Percentiles rank a stretch among this genome's conserved stretches.
phyloP scores from a whole-genome alignment of 2,113 vertebrate genomes.

The Sturnira hondurensis region DNA sequence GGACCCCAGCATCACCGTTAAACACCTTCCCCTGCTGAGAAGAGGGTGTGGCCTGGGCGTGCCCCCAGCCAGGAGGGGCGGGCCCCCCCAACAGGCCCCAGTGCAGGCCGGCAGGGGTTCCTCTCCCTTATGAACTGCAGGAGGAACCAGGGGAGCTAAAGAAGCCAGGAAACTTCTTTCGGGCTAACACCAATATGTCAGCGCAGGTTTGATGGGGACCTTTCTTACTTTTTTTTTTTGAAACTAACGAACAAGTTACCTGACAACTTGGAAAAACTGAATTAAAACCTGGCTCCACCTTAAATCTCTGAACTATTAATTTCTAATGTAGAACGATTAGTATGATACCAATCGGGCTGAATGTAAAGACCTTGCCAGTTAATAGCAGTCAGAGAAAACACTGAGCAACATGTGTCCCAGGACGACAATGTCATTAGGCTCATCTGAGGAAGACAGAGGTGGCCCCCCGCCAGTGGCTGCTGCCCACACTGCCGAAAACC shows the following conservation, averaged over 20 bases:
- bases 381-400: background rate
- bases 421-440: background rate
- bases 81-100: no score
- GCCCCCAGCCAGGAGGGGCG: fast-evolving
- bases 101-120: background rate
- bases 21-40: background rate
- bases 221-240: background rate
- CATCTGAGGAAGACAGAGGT: background rate
- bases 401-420: background rate
- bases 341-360: background rate
- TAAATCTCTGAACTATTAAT: background rate
- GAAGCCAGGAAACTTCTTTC: background rate
- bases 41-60: background rate
- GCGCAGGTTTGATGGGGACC: background rate
- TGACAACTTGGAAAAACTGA: background rate
- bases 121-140: no score
- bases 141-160: background rate
- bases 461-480: background rate
- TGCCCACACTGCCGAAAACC: no score
- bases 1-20: fast-evolving
- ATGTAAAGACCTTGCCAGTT: background rate
- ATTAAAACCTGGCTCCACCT: background rate
- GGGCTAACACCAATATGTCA: background rate
- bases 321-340: background rate
- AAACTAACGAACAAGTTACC: background rate